These are phyloP conservation scores for Pseudeuparius sepicola DNA, from an alignment of 2,888 invertebrate genomes.

Conservation along the genomic window DNA sequence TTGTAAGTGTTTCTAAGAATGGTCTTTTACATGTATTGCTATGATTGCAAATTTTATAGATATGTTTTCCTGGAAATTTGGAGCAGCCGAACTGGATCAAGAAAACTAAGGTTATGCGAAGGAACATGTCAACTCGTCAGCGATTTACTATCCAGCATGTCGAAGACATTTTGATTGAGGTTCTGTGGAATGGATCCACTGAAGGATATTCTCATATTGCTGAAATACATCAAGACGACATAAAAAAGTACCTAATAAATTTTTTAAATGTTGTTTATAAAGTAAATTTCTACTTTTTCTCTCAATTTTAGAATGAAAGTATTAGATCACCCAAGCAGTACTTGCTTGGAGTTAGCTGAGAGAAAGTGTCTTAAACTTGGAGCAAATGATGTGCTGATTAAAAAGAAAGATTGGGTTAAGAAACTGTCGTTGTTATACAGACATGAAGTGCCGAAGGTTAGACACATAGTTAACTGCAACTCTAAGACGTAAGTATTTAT, in stretches of 20 bases:
- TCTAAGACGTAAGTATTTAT: constrained; percentile 27
- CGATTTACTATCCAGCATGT: constrained; percentile 74
- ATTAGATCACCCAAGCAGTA: constrained; percentile 77
- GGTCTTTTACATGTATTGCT: neutral
- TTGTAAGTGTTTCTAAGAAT: constrained; percentile 30
- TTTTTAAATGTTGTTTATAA: neutral
- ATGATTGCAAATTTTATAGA: constrained; percentile 32
- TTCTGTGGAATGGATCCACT: constrained; percentile 66
- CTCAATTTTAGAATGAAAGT: constrained; percentile 54
- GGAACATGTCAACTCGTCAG: constrained; percentile 33
- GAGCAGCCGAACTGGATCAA: constrained; percentile 75
- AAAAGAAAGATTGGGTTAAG: constrained; percentile 68
- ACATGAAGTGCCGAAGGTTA: constrained; percentile 32
- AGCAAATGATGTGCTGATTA: constrained; percentile 62
- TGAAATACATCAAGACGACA: constrained; percentile 63
- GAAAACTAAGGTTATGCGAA: constrained; percentile 63
- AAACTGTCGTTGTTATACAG: constrained; percentile 41
- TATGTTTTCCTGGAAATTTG: constrained; percentile 48
- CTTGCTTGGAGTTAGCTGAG: constrained; percentile 83
- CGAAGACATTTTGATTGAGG: constrained; percentile 68
- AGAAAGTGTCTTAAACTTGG: constrained; percentile 73
- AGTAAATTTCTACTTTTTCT: constrained; percentile 8
- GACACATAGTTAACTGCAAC: constrained; percentile 29
- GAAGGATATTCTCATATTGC: constrained; percentile 55
- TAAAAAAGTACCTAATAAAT: constrained; percentile 45